Base-by-base conservation (phyloP, 2,797 vertebrate species). In the Tangara arthus region DNA sequence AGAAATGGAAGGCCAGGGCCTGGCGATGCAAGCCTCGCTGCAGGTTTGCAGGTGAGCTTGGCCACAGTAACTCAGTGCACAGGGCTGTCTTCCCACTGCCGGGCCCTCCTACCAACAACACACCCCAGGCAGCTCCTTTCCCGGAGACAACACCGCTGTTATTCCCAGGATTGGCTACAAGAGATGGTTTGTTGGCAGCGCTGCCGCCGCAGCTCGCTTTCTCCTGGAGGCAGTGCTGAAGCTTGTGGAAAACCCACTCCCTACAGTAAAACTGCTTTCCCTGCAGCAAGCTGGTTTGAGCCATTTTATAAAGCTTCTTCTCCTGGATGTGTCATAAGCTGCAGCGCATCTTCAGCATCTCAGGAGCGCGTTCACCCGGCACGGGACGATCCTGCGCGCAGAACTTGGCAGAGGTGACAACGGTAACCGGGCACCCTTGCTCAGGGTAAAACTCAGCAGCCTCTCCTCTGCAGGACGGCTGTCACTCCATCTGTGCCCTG, bases 221-320 rank as follows among this genome's bases (percentile, higher is more conserved):
- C 98, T 99, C 99, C 98, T 99, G 99, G 80, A 99, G 98, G 98
- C 99, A 99, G 87, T 99, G 99, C 98, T 99, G 99, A 97, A 99
- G 98, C 98, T 99, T 99, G 94, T 99, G 99, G 98, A 99, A 99
- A 96, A 99, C 99, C 99, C 99, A 99, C 97, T 99, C 99, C 96
- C 99, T 98, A 98, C 99, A 99, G 98, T 99, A 99, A 97, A 99
- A 99, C 91, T 98, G 99, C 90, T 99, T 99, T 91, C 99, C 99
- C 97, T 99, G 99, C 97, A 99, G 98, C 97, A 99, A 98, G 97
- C 99, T 99, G 92, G 98, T 99, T 96, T 99, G 99, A 95, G 99
- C 99, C 99, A 99, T 98, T 94, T 96, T 97, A 95, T 47, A 96
- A 95, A 96, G 92, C 97, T 96, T 98, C 96, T 97, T 97, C 97